Conservation (phyloP, 2,888 invertebrate genomes). For the Andrena fulva region DNA sequence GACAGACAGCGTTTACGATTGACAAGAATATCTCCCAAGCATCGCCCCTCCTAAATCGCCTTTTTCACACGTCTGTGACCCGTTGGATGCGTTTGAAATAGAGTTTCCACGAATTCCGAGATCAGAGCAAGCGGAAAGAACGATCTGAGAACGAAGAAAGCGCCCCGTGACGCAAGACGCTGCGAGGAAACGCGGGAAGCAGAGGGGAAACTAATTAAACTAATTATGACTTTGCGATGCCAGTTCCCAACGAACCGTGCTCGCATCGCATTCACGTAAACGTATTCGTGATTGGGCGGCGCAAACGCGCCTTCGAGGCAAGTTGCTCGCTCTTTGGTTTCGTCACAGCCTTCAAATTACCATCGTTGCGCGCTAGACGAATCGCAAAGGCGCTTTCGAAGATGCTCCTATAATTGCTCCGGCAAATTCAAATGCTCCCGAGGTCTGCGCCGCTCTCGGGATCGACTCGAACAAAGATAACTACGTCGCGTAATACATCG, state of each 20-base stretch:
- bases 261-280: slow-evolving; percentile 1
- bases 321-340: slow-evolving; percentile 30
- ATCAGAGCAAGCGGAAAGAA: background rate
- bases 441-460: background rate
- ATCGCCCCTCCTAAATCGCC: slow-evolving; percentile 26
- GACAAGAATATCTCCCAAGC: slow-evolving; percentile 49
- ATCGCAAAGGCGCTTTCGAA: slow-evolving; percentile 15
- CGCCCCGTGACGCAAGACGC: background rate
- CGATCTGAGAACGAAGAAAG: background rate
- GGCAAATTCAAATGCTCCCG: slow-evolving; percentile 19
- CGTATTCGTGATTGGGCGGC: background rate
- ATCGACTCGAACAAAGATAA: background rate
- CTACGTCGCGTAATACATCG: background rate
- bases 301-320: slow-evolving; percentile 2
- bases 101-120: background rate
- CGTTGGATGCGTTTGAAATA: background rate
- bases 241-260: slow-evolving; percentile 65
- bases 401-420: slow-evolving; percentile 12
- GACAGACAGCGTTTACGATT: slow-evolving; percentile 46
- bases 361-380: slow-evolving; percentile 18
- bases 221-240: slow-evolving; percentile 76
- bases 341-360: slow-evolving; percentile 35
- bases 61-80: background rate
- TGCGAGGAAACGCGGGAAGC: background rate
- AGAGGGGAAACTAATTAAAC: slow-evolving; percentile 74